Evolutionary conservation across 2,888 invertebrate genomes (phyloP).

Genomic region (Pedicia rivosa): DNA sequence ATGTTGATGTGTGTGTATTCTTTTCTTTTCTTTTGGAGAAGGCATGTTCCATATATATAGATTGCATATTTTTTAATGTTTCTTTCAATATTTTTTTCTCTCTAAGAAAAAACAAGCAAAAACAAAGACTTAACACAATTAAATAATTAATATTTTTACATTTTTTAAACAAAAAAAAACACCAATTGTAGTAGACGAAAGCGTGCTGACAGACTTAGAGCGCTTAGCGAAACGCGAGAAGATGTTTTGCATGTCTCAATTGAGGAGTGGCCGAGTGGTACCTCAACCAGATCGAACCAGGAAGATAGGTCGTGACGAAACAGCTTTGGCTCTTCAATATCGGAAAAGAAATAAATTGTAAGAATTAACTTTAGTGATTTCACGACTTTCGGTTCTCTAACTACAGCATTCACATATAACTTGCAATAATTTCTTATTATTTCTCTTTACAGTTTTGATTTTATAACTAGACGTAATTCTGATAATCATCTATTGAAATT

Average conservation of each 20-base stretch:
- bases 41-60: too few species aligned
- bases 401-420: too few species aligned
- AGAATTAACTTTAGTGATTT: not conserved
- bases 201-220: slow-evolving; percentile 44
- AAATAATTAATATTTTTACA: not conserved
- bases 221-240: slow-evolving; percentile 40
- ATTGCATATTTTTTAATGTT: too few species aligned
- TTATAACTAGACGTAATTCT: slow-evolving; percentile 27
- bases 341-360: slow-evolving; percentile 10
- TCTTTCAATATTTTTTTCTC: too few species aligned
- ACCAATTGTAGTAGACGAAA: slow-evolving; percentile 26
- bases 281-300: slow-evolving; percentile 8
- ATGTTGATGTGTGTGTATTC: too few species aligned
- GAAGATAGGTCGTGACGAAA: not conserved
- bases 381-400: too few species aligned
- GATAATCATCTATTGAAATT: slow-evolving; percentile 24
- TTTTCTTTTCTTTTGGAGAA: too few species aligned
- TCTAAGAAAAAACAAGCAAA: too few species aligned
- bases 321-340: slow-evolving; percentile 1
- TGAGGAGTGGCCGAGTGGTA: slow-evolving; percentile 26
- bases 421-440: too few species aligned
- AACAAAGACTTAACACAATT: too few species aligned
- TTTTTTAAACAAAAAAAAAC: slow-evolving; percentile 22
- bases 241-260: slow-evolving; percentile 33
- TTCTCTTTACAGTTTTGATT: slow-evolving; percentile 22